Evolutionary conservation across 2,888 invertebrate species (phyloP).

Genomic region (Masnerella sp.): DNA sequence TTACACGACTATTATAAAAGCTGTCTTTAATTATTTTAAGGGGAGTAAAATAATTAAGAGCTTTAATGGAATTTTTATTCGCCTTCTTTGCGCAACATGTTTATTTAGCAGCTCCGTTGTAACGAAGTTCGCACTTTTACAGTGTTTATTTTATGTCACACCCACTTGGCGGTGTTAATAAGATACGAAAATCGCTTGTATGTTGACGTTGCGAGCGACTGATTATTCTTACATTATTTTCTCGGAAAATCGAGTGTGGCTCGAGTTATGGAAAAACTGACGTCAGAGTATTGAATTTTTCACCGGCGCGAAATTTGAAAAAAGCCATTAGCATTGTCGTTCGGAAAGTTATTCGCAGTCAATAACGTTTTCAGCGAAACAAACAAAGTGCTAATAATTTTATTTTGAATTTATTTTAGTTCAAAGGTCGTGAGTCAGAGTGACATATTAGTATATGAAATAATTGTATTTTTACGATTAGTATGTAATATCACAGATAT

Average conservation of each 20-base stretch:
- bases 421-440: neutral
- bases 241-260: no score
- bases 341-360: neutral
- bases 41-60: conserved; percentile 36
- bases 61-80: conserved; percentile 38
- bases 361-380: neutral
- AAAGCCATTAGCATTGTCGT: neutral
- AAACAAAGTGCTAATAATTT: conserved; percentile 4
- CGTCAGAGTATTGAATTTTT: no score
- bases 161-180: conserved; percentile 21
- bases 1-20: conserved; percentile 41
- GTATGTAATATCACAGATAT: neutral
- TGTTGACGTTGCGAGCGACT: conserved; percentile 9
- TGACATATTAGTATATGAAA: neutral
- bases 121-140: conserved; percentile 13
- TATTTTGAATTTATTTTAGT: no score
- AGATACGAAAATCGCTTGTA: conserved; percentile 15
- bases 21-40: conserved; percentile 43
- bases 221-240: conserved; percentile 8
- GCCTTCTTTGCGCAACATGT: conserved; percentile 26
- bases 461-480: neutral
- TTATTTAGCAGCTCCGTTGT: conserved; percentile 25
- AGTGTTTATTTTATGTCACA: conserved; percentile 26
- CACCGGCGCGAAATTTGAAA: neutral
- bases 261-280: no score